Conservation (phyloP, 92 coral and sea anemone genomes). For the Desmophyllum pertusum region DNA sequence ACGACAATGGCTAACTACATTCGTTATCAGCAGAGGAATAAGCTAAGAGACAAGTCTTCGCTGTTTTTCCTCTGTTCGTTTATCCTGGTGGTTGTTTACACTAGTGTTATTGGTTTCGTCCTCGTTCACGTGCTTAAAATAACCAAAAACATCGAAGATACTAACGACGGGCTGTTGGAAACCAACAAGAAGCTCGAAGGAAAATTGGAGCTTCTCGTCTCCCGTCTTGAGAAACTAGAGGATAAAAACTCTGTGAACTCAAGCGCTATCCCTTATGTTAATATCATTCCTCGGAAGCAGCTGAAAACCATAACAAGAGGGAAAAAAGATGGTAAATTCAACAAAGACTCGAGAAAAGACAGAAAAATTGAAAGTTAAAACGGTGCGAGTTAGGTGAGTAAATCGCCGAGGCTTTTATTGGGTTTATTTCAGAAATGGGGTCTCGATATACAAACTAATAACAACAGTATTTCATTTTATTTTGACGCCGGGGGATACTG, state of each 20-base stretch:
- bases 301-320: constrained; percentile 26
- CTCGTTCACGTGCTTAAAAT: constrained; percentile 45
- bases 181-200: constrained; percentile 33
- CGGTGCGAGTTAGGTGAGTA: constrained; percentile 4
- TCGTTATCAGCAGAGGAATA: constrained; percentile 38
- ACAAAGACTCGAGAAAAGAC: background rate
- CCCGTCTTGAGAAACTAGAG: constrained; percentile 29
- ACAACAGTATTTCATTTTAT: background rate
- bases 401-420: background rate
- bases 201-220: constrained; percentile 29
- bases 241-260: background rate
- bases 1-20: constrained; percentile 26
- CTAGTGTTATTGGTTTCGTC: constrained; percentile 43
- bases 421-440: background rate
- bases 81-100: constrained; percentile 43
- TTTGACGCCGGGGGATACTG: constrained; percentile 6
- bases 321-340: constrained; percentile 6
- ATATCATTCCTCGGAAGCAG: constrained; percentile 22
- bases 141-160: constrained; percentile 29
- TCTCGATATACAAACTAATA: background rate
- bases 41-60: constrained; percentile 45
- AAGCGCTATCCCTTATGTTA: constrained; percentile 24
- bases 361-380: background rate
- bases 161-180: constrained; percentile 24
- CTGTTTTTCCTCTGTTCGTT: constrained; percentile 46